These are phyloP conservation scores for Cephus sareptanus DNA, from an alignment of 2,888 invertebrate species.

Conservation along the genomic window DNA sequence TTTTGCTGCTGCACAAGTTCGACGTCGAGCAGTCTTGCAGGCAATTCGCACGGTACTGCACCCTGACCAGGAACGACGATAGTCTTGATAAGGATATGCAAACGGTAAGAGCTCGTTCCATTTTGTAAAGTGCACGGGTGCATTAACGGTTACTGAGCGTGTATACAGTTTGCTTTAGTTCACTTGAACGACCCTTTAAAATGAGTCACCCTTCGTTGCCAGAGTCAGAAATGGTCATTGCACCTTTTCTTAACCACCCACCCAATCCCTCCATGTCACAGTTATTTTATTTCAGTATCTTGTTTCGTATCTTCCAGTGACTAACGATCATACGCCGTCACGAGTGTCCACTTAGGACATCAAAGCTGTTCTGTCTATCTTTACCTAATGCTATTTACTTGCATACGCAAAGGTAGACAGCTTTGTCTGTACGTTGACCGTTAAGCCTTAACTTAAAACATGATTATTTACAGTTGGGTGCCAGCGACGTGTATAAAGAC, in stretches of 20 bases:
- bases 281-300: neutral
- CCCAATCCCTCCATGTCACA: neutral
- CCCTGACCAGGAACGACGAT: neutral
- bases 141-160: neutral
- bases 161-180: neutral
- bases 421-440: neutral
- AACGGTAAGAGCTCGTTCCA: neutral
- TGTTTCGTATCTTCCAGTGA: neutral
- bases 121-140: neutral
- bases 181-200: neutral
- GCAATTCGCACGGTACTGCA: constrained; percentile 51
- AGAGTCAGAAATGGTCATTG: neutral
- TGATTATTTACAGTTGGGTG: constrained; percentile 18
- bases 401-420: neutral
- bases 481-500: constrained; percentile 10
- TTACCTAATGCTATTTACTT: neutral
- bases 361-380: neutral
- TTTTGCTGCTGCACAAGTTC: constrained; percentile 51
- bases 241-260: too few relatives aligned
- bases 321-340: neutral
- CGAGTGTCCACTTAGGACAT: neutral
- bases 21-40: constrained; percentile 53
- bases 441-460: neutral
- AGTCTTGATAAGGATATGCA: neutral
- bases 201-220: neutral